These are phyloP conservation scores for Tipula unca DNA, from an alignment of 2,888 invertebrate species.

Conservation along the genomic window DNA sequence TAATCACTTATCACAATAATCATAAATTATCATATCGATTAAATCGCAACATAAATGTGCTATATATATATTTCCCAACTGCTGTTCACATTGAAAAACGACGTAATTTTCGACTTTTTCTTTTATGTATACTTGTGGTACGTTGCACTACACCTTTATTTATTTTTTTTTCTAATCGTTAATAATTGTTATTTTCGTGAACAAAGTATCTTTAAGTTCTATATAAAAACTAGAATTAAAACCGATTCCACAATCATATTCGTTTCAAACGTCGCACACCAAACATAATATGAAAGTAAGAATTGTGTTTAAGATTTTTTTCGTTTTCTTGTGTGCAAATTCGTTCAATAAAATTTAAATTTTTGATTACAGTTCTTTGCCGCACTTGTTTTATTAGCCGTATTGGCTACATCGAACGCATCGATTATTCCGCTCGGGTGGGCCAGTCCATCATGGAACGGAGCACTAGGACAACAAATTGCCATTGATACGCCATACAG, in stretches of 20 bases:
- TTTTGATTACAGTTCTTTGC: background rate
- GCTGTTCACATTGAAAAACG: background rate
- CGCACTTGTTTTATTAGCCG: background rate
- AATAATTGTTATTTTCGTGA: background rate
- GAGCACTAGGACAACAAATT: background rate
- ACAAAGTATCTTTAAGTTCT: background rate
- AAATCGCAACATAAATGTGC: background rate
- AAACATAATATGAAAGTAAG: background rate
- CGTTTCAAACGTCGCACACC: background rate
- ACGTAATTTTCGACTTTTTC: background rate
- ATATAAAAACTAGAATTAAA: background rate
- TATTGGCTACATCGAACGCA: background rate
- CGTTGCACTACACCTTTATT: background rate
- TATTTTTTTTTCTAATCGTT: background rate
- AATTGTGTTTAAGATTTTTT: background rate
- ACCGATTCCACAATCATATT: background rate
- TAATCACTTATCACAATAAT: background rate
- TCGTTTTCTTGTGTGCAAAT: background rate
- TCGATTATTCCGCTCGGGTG: background rate
- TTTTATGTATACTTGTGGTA: background rate
- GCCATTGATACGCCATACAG: background rate
- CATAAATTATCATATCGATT: background rate
- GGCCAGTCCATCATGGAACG: background rate
- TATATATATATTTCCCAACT: background rate
- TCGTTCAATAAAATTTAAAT: background rate